phyloP scores from a whole-genome alignment of 2,888 invertebrate genomes.

The Cartodere bifasciata region DNA sequence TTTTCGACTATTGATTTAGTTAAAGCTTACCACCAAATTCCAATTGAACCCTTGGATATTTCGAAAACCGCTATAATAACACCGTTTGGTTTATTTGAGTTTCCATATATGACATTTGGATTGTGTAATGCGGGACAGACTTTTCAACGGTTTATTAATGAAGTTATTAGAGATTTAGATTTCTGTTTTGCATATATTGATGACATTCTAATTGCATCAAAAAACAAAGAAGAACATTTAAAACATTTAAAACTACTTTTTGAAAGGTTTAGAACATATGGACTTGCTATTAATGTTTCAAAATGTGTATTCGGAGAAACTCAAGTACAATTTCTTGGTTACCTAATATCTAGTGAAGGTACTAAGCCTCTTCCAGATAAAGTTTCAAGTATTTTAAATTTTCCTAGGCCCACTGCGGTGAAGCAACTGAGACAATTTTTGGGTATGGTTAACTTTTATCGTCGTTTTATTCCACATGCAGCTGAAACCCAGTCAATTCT shows the following conservation, averaged over 20 bases:
- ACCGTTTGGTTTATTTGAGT: slow-evolving; percentile 12
- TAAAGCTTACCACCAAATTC: slow-evolving; percentile 29
- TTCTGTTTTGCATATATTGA: slow-evolving; percentile 10
- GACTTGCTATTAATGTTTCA: slow-evolving; percentile 18
- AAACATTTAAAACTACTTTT: slow-evolving; percentile 11
- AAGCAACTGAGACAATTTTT: slow-evolving; percentile 12
- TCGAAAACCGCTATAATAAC: slow-evolving; percentile 12
- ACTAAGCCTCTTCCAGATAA: slow-evolving; percentile 23
- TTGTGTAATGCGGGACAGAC: slow-evolving; percentile 12
- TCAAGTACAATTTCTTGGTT: slow-evolving; percentile 20
- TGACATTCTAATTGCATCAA: slow-evolving; percentile 8
- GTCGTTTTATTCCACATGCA: slow-evolving; percentile 12
- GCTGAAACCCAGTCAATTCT: slow-evolving; percentile 12
- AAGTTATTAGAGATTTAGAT: slow-evolving; percentile 7
- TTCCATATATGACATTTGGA: slow-evolving; percentile 9
- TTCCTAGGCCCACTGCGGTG: slow-evolving; percentile 10
- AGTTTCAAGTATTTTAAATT: slow-evolving; percentile 22
- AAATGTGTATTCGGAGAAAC: slow-evolving; percentile 19
- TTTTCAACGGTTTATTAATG: slow-evolving; percentile 10
- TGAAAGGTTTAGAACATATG: slow-evolving; percentile 14
- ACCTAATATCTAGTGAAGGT: slow-evolving; percentile 16
- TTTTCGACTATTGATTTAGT: slow-evolving; percentile 24
- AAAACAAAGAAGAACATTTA: slow-evolving; percentile 5
- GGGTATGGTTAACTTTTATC: slow-evolving; percentile 15
- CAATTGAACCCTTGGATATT: slow-evolving; percentile 21